phyloP scores from a whole-genome alignment of 2,888 invertebrate genomes.

The Tachystola acroxantha region DNA sequence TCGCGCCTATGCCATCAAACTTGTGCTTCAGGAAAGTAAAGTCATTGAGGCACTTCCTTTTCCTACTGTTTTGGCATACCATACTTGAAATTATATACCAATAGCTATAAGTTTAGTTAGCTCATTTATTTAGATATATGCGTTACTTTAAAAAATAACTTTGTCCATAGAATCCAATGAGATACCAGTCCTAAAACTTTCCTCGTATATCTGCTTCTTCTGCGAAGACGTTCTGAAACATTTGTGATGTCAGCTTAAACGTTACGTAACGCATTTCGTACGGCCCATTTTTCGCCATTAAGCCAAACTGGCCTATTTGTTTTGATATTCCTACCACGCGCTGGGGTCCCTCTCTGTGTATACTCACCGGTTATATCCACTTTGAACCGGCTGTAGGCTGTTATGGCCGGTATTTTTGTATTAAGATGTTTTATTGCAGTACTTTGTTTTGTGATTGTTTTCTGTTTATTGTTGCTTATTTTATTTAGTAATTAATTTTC shows the following conservation, averaged over 20 bases:
- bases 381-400: conserved; percentile 6
- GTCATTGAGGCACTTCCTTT: too few relatives aligned
- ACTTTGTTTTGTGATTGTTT: conserved; percentile 8
- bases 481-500: too few relatives aligned
- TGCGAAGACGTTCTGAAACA: neutral
- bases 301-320: conserved; percentile 21
- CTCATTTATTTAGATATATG: too few relatives aligned
- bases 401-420: conserved; percentile 12
- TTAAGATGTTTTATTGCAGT: conserved; percentile 10
- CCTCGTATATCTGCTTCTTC: too few relatives aligned
- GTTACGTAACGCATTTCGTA: conserved; percentile 14
- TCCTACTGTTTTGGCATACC: too few relatives aligned
- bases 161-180: too few relatives aligned
- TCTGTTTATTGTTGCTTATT: neutral
- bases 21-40: too few relatives aligned
- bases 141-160: too few relatives aligned
- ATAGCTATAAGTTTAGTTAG: too few relatives aligned
- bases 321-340: conserved; percentile 24
- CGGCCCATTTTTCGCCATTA: conserved; percentile 22
- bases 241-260: conserved; percentile 10
- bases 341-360: conserved; percentile 10
- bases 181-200: too few relatives aligned
- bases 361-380: conserved; percentile 7
- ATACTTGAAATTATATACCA: too few relatives aligned
- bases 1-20: too few relatives aligned